phyloP scores from a whole-genome alignment of 2,113 vertebrate species.

The Nymphicus hollandicus region DNA sequence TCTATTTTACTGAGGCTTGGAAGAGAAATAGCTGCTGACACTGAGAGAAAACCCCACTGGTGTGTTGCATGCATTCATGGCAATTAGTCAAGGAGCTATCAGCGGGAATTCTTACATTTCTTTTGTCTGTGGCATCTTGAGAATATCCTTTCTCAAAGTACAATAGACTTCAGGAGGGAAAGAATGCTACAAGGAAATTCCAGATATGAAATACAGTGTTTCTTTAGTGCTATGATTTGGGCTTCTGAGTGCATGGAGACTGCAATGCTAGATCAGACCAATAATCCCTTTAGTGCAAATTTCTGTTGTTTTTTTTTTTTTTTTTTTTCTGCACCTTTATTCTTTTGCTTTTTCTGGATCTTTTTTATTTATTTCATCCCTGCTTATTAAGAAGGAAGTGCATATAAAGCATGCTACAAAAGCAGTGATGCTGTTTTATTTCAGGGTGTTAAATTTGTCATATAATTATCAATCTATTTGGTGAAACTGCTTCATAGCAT shows the following conservation, averaged over 20 bases:
- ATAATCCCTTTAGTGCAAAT: neutral
- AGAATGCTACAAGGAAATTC: neutral
- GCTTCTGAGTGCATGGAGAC: neutral
- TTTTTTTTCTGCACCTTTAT: neutral
- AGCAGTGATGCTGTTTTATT: neutral
- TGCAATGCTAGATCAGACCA: neutral
- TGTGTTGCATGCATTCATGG: neutral
- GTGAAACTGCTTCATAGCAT: neutral
- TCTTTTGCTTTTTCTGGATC: rapidly evolving
- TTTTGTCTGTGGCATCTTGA: constrained; percentile 34
- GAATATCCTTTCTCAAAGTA: neutral
- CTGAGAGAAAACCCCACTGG: neutral
- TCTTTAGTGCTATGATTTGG: neutral
- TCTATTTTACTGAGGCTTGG: neutral
- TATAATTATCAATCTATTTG: neutral
- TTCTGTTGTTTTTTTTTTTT: neutral
- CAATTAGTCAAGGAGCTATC: constrained; percentile 49
- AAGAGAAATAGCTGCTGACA: constrained; percentile 10
- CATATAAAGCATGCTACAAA: neutral
- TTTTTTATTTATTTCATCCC: neutral
- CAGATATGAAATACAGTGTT: neutral
- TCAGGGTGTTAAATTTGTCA: neutral
- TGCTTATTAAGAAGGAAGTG: neutral
- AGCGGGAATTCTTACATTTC: constrained; percentile 14
- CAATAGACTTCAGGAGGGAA: neutral